Evolutionary conservation across 2,797 vertebrate species (phyloP), one percentile per base, ranked within the genome.

Genomic region (Stomatorhinus walkeri): DNA sequence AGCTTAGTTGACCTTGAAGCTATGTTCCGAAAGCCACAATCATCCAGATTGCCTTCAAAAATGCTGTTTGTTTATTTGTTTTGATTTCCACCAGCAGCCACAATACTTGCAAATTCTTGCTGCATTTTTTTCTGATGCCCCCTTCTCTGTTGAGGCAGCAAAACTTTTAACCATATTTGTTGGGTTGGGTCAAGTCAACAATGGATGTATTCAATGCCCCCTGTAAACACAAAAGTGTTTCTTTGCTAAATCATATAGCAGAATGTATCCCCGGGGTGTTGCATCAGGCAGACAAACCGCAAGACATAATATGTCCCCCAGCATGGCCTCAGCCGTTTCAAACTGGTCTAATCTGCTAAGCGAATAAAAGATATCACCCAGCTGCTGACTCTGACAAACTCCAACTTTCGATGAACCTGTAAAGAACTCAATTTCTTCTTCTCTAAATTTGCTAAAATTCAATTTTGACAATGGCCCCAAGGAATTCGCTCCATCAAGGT

Each of bases 371-470:
- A 43, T 79, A n/a, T 43, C 72, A 79, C 40, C 16, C 36, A n/a
- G 40, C 72, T 79, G 72, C 72, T 84, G 46, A 49, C 43, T 84
- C 81, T 9, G 10, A 24, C 19, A 84, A 84, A 84, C 81, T 43
- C 43, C 49, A n/a, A 22, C 46, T 84, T 28, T 84, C 43, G 22
- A 48, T 84, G 22, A 49, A 84, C 46, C 46, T 84, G 19, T 8
- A 49, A 84, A 51, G 81, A 84, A 48, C 19, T 84, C 81, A 49
- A 49, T 48, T 48, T 51, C 81, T 46, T n/a, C 16, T 90, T 88
- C 72, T 89, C 91, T 90, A 87, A 92, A 90, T 85, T 89, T 51
- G 90, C 89, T 91, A 90, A 90, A 89, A 89, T 93, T 92, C 88
- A 87, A 28, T 79, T 46, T 88, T 90, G 87, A 24, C 43, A 84